phyloP scores from a whole-genome alignment of 2,888 invertebrate species.

The Galerucella pusilla region DNA sequence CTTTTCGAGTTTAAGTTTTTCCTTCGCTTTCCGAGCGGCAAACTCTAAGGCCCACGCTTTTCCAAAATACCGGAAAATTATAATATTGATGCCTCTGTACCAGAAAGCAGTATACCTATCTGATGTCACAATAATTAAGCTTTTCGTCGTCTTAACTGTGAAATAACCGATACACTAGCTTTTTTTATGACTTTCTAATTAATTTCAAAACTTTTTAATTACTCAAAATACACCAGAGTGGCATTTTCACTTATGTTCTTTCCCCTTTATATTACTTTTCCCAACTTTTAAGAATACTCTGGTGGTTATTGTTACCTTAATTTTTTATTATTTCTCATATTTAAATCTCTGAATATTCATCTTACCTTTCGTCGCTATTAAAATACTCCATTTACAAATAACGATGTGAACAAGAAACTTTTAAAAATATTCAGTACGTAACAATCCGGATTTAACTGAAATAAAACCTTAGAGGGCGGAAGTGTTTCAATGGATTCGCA shows the following conservation, averaged over 20 bases:
- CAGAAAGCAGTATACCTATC: conserved; percentile 53
- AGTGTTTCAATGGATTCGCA: not conserved
- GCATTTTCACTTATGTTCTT: conserved; percentile 28
- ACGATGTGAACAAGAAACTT: not conserved
- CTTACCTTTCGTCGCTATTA: not conserved
- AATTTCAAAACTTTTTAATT: conserved; percentile 37
- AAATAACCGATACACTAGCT: conserved; percentile 36
- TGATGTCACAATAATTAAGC: conserved; percentile 54
- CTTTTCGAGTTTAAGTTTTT: conserved; percentile 66
- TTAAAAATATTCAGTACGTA: not conserved
- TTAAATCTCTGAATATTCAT: conserved; percentile 8
- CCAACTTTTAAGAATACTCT: conserved; percentile 22
- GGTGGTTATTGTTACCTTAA: not conserved
- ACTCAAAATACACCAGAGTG: conserved; percentile 27
- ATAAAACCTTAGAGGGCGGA: too few relatives aligned
- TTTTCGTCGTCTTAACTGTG: conserved; percentile 37
- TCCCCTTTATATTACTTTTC: conserved; percentile 19
- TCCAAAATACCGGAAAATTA: conserved; percentile 65
- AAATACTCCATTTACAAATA: not conserved
- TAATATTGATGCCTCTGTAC: conserved; percentile 63
- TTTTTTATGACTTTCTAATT: conserved; percentile 39
- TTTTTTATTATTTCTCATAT: not conserved
- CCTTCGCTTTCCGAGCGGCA: conserved; percentile 59
- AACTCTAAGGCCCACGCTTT: conserved; percentile 59
- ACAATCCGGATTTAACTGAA: too few relatives aligned